phyloP scores from a whole-genome alignment of 2,888 invertebrate species.

The Lottia gigantea region DNA sequence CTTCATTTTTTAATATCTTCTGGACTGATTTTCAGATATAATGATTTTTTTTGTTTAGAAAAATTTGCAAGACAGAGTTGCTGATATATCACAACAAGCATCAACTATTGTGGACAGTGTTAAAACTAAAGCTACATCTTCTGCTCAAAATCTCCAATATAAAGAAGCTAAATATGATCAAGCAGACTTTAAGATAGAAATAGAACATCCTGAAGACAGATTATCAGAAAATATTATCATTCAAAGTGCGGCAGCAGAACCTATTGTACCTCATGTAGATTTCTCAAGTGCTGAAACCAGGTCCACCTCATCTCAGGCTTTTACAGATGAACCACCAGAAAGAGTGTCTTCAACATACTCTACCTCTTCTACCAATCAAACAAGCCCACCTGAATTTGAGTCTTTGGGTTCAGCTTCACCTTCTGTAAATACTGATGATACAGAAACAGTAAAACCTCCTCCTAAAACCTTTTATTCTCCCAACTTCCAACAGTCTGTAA shows the following conservation, averaged over 20 bases:
- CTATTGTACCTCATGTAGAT: neutral
- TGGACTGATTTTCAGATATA: too few relatives aligned
- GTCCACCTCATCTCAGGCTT: neutral
- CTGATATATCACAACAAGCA: constrained; percentile 42
- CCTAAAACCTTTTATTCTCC: too few relatives aligned
- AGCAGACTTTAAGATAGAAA: neutral
- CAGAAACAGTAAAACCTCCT: neutral
- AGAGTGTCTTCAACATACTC: neutral
- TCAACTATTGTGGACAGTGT: constrained; percentile 38
- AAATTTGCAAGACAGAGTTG: constrained; percentile 37
- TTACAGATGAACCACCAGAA: neutral
- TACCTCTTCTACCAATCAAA: neutral
- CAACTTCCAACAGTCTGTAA: constrained; percentile 13
- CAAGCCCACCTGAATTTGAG: neutral
- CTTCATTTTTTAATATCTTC: too few relatives aligned
- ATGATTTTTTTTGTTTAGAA: constrained; percentile 29
- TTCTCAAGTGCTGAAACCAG: neutral
- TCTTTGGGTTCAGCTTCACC: neutral
- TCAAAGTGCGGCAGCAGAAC: constrained; percentile 14
- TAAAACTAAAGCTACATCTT: constrained; percentile 25
- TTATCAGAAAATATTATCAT: constrained; percentile 26
- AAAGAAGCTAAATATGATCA: neutral
- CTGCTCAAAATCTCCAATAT: constrained; percentile 15
- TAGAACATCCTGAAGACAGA: neutral
- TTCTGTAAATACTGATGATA: neutral